A percentile compares a stretch with the other conserved stretches of the same genome.
These are phyloP conservation scores for Leptodactylus fallax DNA, from an alignment of 2,797 vertebrate genomes.

Conservation along the genomic window DNA sequence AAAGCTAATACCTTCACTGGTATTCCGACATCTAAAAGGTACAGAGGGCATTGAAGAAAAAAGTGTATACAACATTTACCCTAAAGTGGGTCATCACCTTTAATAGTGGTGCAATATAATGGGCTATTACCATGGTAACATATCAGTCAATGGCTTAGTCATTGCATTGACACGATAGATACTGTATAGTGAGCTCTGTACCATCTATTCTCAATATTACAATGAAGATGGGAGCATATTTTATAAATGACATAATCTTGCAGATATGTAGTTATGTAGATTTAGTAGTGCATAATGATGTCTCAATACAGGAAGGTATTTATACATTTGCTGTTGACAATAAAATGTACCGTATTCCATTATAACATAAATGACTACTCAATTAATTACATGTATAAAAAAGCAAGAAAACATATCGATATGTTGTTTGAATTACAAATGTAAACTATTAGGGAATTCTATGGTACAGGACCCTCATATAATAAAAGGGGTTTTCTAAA, in stretches of 20 bases:
- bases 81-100: neutral
- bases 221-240: neutral
- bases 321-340: neutral
- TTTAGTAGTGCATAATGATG: neutral
- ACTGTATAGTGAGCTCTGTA: neutral
- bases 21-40: no score
- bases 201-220: neutral
- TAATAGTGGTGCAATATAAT: neutral
- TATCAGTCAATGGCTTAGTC: neutral
- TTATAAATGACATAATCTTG: neutral
- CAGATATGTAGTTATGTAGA: neutral
- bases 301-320: neutral
- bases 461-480: no score
- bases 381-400: no score
- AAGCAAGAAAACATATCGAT: no score
- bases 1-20: no score
- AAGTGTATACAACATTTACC: neutral
- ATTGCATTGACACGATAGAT: neutral
- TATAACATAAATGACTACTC: no score
- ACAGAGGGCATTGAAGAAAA: neutral
- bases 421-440: no score
- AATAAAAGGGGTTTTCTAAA: no score
- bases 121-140: neutral
- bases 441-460: no score
- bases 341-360: neutral